A percentile compares a stretch with the other conserved stretches of the same genome.
Evolutionary conservation across 37 sponge, comb jelly and placozoan genomes (phyloP).

Genomic region (Amphimedon queenslandica): DNA sequence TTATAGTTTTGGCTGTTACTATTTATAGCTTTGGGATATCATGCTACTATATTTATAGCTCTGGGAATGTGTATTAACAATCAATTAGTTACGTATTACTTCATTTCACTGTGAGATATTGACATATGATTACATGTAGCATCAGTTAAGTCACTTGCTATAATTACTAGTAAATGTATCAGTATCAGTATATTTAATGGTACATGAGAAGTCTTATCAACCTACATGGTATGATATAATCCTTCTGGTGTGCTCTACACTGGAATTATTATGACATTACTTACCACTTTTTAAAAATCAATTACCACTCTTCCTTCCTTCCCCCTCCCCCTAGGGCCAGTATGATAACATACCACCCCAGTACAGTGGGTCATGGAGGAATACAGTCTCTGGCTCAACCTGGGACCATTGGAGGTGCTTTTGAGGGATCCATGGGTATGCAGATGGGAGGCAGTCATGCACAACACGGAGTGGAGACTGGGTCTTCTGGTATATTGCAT

Average conservation of each 20-base stretch:
- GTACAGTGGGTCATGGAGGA: constrained; percentile 43
- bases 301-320: constrained; percentile 9
- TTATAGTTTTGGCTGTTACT: too few species aligned
- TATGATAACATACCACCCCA: constrained; percentile 37
- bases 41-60: too few species aligned
- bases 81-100: too few species aligned
- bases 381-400: constrained; percentile 20
- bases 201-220: neutral
- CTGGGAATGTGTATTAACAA: too few species aligned
- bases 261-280: too few species aligned
- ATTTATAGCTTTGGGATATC: too few species aligned
- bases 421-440: constrained; percentile 3
- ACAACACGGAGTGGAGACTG: constrained; percentile 32
- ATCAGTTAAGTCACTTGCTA: too few species aligned
- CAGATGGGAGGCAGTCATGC: neutral
- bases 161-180: too few species aligned
- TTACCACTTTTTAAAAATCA: neutral
- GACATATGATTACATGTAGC: too few species aligned
- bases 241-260: neutral
- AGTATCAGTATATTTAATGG: too few species aligned
- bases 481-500: neutral
- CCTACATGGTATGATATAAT: too few species aligned
- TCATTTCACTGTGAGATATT: too few species aligned
- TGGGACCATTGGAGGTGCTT: constrained; percentile 14
- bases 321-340: constrained; percentile 34